These are phyloP conservation scores for Hypercompe scribonia DNA, from an alignment of 2,888 invertebrate genomes.

Conservation along the genomic window DNA sequence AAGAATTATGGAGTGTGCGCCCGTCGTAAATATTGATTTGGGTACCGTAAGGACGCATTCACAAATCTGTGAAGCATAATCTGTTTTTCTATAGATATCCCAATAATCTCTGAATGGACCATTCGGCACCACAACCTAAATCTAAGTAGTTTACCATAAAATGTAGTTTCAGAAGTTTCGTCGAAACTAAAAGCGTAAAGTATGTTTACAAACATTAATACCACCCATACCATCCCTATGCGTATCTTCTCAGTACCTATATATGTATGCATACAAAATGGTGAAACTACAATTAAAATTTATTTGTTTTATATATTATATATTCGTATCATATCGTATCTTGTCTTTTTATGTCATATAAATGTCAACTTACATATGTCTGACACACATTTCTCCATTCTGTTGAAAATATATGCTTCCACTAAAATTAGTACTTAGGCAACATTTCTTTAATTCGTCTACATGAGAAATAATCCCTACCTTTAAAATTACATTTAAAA, in stretches of 20 bases:
- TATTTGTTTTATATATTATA: no score
- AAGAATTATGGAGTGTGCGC: constrained; percentile 48
- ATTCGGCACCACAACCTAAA: neutral
- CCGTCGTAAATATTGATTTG: constrained; percentile 48
- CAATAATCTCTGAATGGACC: neutral
- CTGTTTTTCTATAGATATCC: neutral
- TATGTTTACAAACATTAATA: neutral
- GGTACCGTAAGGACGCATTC: constrained; percentile 11
- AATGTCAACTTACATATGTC: neutral
- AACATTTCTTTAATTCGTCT: neutral
- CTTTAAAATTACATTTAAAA: neutral
- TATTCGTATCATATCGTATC: neutral
- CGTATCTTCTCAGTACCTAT: no score
- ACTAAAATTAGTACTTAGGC: neutral
- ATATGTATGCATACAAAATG: neutral
- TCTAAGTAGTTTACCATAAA: neutral
- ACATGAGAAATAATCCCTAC: neutral
- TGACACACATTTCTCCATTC: neutral
- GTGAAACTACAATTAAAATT: no score
- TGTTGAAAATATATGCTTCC: neutral
- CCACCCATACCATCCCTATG: neutral
- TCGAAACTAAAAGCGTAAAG: neutral
- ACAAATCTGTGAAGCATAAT: constrained; percentile 6
- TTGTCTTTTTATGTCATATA: neutral
- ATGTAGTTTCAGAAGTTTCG: neutral